phyloP scores from a whole-genome alignment of 1,140 invertebrate genomes.

The Andrena cerasifolii region DNA sequence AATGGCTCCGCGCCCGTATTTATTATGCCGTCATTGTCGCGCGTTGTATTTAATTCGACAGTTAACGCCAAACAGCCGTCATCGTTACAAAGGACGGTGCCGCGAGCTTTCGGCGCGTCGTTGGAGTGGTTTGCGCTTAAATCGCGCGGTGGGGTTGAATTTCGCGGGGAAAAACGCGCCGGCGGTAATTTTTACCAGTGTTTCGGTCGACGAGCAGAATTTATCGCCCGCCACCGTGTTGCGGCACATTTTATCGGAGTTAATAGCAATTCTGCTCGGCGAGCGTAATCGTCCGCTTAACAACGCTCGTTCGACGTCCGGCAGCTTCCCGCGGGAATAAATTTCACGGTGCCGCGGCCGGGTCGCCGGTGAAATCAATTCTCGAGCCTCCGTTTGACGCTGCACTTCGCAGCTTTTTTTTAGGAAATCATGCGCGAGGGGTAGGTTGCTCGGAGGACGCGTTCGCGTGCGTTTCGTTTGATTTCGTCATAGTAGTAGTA shows the following conservation, averaged over 20 bases:
- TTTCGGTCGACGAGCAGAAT: background rate
- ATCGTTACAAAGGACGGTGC: background rate
- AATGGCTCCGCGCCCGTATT: too few relatives aligned
- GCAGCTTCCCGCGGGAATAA: background rate
- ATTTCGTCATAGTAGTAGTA: too few relatives aligned
- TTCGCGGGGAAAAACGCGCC: background rate
- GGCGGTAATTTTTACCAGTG: background rate
- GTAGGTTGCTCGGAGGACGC: too few relatives aligned
- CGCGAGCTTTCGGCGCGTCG: background rate
- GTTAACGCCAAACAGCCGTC: background rate
- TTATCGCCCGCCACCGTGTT: background rate
- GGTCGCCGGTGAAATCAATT: constrained; percentile 15
- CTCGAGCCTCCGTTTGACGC: too few relatives aligned
- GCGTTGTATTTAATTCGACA: background rate
- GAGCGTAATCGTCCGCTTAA: constrained; percentile 8
- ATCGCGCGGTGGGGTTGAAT: background rate
- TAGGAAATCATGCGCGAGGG: too few relatives aligned
- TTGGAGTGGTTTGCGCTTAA: background rate
- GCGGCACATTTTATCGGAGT: background rate
- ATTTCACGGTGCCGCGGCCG: background rate
- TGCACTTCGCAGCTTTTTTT: too few relatives aligned
- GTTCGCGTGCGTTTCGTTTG: too few relatives aligned
- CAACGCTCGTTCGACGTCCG: background rate
- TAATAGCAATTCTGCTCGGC: constrained; percentile 11
- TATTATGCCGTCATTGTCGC: background rate